A percentile compares a stretch with the other conserved stretches of the same genome.
Conservation (phyloP, 2,113 vertebrate species). For the Neotoma lepida region DNA sequence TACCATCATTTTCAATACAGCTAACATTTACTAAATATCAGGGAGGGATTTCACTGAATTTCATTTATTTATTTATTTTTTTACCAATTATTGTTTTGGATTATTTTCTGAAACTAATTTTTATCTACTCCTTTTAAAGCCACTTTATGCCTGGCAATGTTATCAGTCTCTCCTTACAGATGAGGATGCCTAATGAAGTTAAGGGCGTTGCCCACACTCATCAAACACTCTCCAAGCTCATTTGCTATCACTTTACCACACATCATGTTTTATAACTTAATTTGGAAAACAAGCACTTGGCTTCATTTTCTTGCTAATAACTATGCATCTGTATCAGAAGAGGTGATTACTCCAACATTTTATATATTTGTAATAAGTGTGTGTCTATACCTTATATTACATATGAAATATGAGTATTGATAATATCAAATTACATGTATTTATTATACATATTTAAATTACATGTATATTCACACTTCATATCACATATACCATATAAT, state of each 20-base stretch:
- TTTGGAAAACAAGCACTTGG: conserved; percentile 39
- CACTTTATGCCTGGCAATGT: background rate
- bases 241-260: background rate
- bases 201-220: background rate
- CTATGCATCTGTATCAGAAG: background rate
- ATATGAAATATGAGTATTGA: background rate
- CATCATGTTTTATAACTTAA: background rate
- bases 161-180: background rate
- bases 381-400: background rate
- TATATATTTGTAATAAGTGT: background rate
- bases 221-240: background rate
- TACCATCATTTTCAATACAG: background rate
- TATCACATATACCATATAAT: background rate
- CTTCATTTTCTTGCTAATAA: conserved; percentile 2
- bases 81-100: background rate
- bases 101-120: conserved; percentile 7
- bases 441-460: background rate
- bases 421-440: background rate
- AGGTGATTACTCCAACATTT: background rate
- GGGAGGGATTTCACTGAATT: background rate
- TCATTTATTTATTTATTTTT: background rate
- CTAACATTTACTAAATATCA: conserved; percentile 12
- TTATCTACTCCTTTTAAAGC: background rate
- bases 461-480: background rate
- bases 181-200: background rate